Conservation (phyloP, 2,113 vertebrate genomes). For the Mixornis gularis region DNA sequence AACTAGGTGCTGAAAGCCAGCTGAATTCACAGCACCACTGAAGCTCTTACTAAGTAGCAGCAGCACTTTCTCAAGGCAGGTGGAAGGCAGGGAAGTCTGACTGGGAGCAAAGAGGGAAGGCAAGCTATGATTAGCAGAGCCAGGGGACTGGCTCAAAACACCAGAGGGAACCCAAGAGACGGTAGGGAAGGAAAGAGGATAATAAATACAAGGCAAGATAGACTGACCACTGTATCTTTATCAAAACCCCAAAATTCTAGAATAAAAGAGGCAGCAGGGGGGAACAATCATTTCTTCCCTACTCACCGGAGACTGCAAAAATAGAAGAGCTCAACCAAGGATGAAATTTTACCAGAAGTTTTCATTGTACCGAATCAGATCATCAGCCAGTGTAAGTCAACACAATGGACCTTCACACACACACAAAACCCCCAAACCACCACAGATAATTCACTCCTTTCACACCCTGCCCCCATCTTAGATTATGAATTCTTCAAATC, state of each 20-base stretch:
- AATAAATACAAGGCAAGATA: background rate
- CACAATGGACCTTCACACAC: background rate
- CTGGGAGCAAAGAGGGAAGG: background rate
- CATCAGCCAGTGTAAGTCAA: background rate
- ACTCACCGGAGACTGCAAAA: background rate
- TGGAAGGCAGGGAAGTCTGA: background rate
- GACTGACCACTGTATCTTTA: background rate
- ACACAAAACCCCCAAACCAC: background rate
- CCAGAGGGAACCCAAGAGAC: background rate
- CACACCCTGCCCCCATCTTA: background rate
- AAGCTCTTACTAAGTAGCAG: background rate
- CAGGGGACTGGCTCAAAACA: background rate
- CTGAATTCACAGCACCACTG: background rate
- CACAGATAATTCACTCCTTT: background rate
- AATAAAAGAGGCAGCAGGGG: background rate
- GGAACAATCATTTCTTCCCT: background rate
- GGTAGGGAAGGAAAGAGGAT: background rate
- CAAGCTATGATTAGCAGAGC: background rate
- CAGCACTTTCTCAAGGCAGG: background rate
- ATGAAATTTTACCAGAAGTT: background rate
- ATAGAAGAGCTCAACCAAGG: background rate
- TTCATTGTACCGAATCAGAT: background rate
- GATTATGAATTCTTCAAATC: background rate
- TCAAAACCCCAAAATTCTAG: background rate
- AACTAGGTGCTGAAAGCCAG: constrained; percentile 21